Base-by-base conservation (phyloP, 2,888 invertebrate genomes). In the Dioctria rufipes region DNA sequence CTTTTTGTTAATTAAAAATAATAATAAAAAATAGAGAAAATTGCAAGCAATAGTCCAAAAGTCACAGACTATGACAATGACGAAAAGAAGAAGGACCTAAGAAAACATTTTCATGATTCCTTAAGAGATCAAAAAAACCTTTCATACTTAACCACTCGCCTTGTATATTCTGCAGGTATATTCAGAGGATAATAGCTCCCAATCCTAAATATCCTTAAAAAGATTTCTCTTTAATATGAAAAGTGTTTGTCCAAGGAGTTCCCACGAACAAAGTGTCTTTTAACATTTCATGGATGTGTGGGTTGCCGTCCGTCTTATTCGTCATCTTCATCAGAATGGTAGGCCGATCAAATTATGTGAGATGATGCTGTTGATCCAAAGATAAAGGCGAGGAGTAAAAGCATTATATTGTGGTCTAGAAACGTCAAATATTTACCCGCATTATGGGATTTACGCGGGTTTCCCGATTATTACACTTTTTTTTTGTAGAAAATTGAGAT, bases 361-460 rank as follows among this genome's bases (percentile, higher is more conserved):
- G 46, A 5, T 46, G 46, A 46, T 46, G 46, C 46, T 46, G 46
- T 46, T 46, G 46, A 46, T 46, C 5, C 46, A 8, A 46, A 46
- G 46, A 46, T 46, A 46, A 46, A 46, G 2, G 13, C 13, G 46
- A 67, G 67, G 67, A 4, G 46, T 42, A 46, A 25, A 2, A 25
- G 25, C 2, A 25, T 25, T 25, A 43, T 67, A 67, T 67, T 67
- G 46, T 67, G 67, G 67, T 42, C 46, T 67, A 43, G 25, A 67
- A 67, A 67, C 49, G 67, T 67, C 46, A 67, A 67, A 67, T 67
- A 67, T 67, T 67, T 73, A 73, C 73, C 73, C 73, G 73, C 58
- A 73, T 73, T 73, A 58, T 73, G 42, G 58, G 73, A 73, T 58
- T 73, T 73, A 73, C 54, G 73, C 73, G 73, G 73, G 73, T 73